Evolutionary conservation across 2,113 vertebrate genomes (phyloP).

Genomic region (Stomatorhinus ivindoensis): DNA sequence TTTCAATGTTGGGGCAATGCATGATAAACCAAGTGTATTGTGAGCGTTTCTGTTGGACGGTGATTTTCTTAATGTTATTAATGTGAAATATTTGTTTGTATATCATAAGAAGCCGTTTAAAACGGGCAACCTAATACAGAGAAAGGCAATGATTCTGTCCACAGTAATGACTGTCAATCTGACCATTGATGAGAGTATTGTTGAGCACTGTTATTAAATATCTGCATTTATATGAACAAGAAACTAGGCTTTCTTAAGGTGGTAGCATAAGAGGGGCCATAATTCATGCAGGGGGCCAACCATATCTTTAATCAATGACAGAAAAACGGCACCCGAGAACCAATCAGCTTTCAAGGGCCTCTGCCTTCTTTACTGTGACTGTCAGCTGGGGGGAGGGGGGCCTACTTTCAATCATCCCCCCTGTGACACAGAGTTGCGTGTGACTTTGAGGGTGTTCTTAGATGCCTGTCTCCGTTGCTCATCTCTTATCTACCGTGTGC

Average conservation of each 20-base stretch:
- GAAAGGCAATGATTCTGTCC: background rate
- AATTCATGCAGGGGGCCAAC: background rate
- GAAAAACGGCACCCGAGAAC: background rate
- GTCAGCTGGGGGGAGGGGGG: background rate
- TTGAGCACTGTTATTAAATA: background rate
- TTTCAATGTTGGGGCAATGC: background rate
- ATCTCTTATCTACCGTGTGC: conserved; percentile 62
- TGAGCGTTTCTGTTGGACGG: background rate
- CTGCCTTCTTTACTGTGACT: background rate
- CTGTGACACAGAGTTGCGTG: conserved; percentile 23
- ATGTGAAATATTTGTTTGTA: background rate
- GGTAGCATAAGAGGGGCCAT: background rate
- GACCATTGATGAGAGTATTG: background rate
- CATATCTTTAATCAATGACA: background rate
- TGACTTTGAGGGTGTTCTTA: conserved; percentile 39
- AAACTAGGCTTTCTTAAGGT: background rate
- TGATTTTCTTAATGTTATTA: background rate
- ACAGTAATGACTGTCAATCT: background rate
- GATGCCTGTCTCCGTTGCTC: conserved; percentile 39
- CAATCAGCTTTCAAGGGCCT: background rate
- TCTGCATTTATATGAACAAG: background rate
- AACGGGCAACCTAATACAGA: background rate
- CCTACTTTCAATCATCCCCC: conserved; percentile 12
- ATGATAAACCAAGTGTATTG: background rate
- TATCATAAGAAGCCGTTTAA: background rate